Evolutionary conservation across 2,797 vertebrate species (phyloP).

Genomic region (Periophthalmus magnuspinnatus): DNA sequence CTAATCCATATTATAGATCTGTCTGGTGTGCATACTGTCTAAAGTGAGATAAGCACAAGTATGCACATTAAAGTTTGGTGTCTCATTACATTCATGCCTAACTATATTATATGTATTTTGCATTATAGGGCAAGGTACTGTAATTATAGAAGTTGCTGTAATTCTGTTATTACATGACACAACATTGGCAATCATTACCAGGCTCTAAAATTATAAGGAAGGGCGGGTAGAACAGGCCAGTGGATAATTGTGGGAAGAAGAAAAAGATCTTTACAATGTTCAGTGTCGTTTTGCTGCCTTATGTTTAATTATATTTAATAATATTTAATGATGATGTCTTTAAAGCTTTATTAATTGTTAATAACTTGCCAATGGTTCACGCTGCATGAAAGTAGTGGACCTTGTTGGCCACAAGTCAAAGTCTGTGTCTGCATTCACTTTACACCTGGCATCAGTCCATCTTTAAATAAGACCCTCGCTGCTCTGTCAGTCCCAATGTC

Average conservation of each 20-base stretch:
- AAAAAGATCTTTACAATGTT: not conserved
- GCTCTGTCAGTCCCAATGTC: slow-evolving; percentile 31
- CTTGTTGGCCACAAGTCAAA: slow-evolving; percentile 34
- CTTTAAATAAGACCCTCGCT: slow-evolving; percentile 33
- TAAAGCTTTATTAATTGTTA: not conserved
- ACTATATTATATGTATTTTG: not conserved
- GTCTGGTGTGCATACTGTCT: not conserved
- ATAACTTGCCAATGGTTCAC: slow-evolving; percentile 13
- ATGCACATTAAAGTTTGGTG: not conserved
- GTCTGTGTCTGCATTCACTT: slow-evolving; percentile 39
- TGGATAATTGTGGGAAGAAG: not conserved
- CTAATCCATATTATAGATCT: not conserved
- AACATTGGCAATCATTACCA: not conserved
- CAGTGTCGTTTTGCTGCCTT: not conserved
- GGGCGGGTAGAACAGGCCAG: not conserved
- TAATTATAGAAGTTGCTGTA: not conserved
- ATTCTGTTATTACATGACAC: not conserved
- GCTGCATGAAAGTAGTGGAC: not conserved
- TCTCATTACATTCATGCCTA: not conserved
- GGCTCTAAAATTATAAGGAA: not conserved
- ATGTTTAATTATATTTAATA: not conserved
- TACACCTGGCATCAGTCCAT: slow-evolving; percentile 30
- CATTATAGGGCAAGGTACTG: not conserved
- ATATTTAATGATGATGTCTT: not conserved
- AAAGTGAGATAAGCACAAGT: not conserved